phyloP scores from a whole-genome alignment of 2,888 invertebrate species.

The Rhingia campestris region DNA sequence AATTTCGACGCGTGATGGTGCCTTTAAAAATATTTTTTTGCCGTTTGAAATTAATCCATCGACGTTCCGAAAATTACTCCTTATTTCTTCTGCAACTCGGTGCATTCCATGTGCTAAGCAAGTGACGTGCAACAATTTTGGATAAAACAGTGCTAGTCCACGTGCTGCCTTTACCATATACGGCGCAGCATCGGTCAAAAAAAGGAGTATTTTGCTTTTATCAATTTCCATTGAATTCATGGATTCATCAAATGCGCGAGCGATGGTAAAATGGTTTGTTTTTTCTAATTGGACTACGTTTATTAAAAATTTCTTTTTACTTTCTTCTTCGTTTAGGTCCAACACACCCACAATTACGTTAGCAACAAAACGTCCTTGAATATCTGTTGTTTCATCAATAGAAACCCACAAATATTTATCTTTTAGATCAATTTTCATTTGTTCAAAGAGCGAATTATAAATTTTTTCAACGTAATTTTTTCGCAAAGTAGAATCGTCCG shows the following conservation, averaged over 20 bases:
- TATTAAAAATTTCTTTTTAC: conserved; percentile 35
- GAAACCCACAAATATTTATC: conserved; percentile 7
- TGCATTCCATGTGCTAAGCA: conserved; percentile 78
- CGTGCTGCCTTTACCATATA: conserved; percentile 76
- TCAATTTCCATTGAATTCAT: conserved; percentile 17
- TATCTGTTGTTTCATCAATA: conserved; percentile 2
- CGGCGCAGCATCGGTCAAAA: conserved; percentile 59
- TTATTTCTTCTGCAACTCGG: conserved; percentile 76
- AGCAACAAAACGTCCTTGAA: conserved; percentile 24
- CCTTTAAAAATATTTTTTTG: conserved; percentile 77
- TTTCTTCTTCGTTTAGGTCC: conserved; percentile 18
- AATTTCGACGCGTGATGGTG: conserved; percentile 74
- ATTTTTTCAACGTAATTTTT: conserved; percentile 15
- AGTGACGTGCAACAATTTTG: conserved; percentile 77
- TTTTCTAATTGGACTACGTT: conserved; percentile 33
- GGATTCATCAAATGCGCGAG: conserved; percentile 42
- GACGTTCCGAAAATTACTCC: conserved; percentile 74
- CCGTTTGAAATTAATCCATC: conserved; percentile 68
- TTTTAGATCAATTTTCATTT: background rate
- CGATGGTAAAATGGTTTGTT: conserved; percentile 46
- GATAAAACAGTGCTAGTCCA: conserved; percentile 75
- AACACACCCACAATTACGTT: conserved; percentile 38
- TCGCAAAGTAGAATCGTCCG: conserved; percentile 8
- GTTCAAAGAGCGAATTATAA: background rate
- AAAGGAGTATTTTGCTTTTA: conserved; percentile 17